Conservation (phyloP, 2,888 invertebrate genomes). For the Bruchidius siliquastri region DNA sequence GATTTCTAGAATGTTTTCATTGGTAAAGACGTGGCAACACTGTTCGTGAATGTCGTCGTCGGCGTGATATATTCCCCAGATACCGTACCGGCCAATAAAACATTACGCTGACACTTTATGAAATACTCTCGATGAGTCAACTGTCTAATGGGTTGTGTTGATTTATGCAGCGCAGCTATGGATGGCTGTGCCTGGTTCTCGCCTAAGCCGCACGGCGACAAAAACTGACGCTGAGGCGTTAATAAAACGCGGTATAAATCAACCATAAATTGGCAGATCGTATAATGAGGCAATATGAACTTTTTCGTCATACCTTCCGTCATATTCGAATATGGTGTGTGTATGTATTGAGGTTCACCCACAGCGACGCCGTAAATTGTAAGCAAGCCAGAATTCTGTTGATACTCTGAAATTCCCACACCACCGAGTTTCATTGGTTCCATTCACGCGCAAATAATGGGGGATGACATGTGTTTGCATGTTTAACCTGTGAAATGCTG, state of each 20-base stretch:
- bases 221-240: neutral
- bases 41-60: neutral
- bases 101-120: slow-evolving; percentile 30
- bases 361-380: too few relatives aligned
- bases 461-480: too few relatives aligned
- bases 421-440: too few relatives aligned
- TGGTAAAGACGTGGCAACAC: neutral
- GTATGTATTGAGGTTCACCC: too few relatives aligned
- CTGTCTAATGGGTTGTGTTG: slow-evolving; percentile 23
- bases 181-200: neutral
- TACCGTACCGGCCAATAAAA: slow-evolving; percentile 28
- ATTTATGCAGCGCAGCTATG: slow-evolving; percentile 13
- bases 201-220: neutral
- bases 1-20: neutral
- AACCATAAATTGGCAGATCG: neutral
- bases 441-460: too few relatives aligned
- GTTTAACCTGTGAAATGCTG: too few relatives aligned
- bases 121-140: slow-evolving; percentile 31
- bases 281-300: neutral
- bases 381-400: too few relatives aligned
- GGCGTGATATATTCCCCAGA: slow-evolving; percentile 26
- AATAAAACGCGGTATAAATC: neutral
- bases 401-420: too few relatives aligned
- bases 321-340: neutral
- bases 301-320: neutral